Base-by-base conservation (phyloP, 2,888 invertebrate species). In the Apamea sordens region DNA sequence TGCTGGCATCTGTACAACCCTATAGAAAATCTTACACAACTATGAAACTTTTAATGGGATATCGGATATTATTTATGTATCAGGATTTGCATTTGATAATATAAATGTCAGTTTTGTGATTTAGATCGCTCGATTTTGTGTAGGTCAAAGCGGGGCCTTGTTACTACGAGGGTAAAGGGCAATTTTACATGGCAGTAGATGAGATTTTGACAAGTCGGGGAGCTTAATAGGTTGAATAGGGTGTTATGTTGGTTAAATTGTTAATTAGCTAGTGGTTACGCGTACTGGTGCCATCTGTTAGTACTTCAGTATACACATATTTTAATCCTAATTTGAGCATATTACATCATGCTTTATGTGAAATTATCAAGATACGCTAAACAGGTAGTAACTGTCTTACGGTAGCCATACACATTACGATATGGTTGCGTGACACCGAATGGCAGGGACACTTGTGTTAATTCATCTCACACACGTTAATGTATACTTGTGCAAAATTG, bases 81-180 rank as follows among this genome's bases (percentile, higher is more conserved):
- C 64, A 70, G 64, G 72, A 89, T 88, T 89, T 85, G 69, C 77
- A 88, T 89, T 80, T 76, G 73, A 41, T 80, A 86, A 86, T 83
- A 86, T 83, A 86, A 87, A 87, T 80, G 82, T 79, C 80, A 76
- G 84, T 80, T 83, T 83, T 79, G 79, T 86, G 73, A 89, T 86
- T 88, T 86, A 88, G 69, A 82, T 72, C 73, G 76, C 53, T 44
- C 36, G 53, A 77, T 73, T 77, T 83, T 71, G 79, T 77, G 63
- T 47, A 76, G 78, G 78, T 83, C 81, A 78, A 18, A 21, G 70
- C 80, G 68, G 73, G 79, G 82, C 21, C 47, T 79, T 61, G 74
- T 75, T 82, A 24, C 56, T 59, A 72, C n/a, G 63, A 24, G 72
- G 53, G 56, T 80, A 47, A 63, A 76, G 77, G 65, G 63, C 56